Percentiles rank a stretch among this genome's conserved stretches.
These are phyloP conservation scores for Anas georgica DNA, from an alignment of 2,797 vertebrate species.

Conservation along the genomic window DNA sequence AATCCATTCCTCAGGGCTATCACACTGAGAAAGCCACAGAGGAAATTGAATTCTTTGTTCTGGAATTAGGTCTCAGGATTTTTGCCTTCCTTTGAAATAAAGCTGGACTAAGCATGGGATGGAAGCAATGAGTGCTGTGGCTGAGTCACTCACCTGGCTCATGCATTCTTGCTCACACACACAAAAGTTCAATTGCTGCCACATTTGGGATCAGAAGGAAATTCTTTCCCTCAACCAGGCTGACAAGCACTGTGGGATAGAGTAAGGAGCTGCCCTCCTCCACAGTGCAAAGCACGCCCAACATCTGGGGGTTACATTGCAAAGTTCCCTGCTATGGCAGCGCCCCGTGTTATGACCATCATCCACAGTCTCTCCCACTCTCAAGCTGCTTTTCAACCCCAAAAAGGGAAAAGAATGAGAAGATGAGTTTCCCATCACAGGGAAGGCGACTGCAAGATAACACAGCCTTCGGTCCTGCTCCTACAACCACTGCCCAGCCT, in stretches of 20 bases:
- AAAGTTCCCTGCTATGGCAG: not conserved
- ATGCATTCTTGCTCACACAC: not conserved
- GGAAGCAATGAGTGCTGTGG: accelerated
- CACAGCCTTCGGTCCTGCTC: not conserved
- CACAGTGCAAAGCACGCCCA: not conserved
- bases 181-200: not conserved
- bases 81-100: not conserved
- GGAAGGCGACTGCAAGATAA: not conserved
- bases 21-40: not conserved
- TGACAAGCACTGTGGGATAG: not conserved
- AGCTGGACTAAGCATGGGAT: not conserved
- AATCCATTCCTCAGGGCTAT: not conserved
- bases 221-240: not conserved
- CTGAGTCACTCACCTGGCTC: accelerated
- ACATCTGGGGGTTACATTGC: not conserved
- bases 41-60: not conserved
- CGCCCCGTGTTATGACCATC: accelerated
- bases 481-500: not conserved
- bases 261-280: not conserved
- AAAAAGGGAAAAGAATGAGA: accelerated
- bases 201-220: not conserved
- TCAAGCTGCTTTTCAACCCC: not conserved
- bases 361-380: accelerated
- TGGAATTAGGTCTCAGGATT: not conserved
- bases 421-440: not conserved